phyloP scores from a whole-genome alignment of 2,888 invertebrate genomes.

The Patella caerulea region DNA sequence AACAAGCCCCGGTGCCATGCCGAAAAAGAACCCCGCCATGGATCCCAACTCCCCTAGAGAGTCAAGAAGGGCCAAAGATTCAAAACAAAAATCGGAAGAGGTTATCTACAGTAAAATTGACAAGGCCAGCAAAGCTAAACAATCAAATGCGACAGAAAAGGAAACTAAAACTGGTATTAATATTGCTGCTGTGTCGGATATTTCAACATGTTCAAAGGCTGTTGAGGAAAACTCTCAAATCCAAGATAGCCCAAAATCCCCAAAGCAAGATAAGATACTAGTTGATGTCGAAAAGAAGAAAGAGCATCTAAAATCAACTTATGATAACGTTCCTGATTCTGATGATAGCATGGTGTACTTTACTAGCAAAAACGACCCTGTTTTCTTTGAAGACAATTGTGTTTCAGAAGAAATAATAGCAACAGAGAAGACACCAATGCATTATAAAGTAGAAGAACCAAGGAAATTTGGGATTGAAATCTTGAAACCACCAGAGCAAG shows the following conservation, averaged over 20 bases:
- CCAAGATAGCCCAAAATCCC: neutral
- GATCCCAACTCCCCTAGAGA: no score
- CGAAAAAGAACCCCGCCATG: no score
- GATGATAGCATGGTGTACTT: slow-evolving; percentile 1
- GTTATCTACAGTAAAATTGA: no score
- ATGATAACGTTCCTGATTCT: neutral
- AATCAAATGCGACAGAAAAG: no score
- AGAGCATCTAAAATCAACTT: neutral
- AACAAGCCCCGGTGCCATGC: no score
- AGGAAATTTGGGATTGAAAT: neutral
- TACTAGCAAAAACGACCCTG: neutral
- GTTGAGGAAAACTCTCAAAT: neutral
- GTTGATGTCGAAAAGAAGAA: neutral
- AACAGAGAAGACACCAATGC: neutral
- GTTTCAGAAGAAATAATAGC: neutral
- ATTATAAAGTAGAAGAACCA: slow-evolving; percentile 4
- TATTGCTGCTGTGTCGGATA: no score
- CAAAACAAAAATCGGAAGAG: no score
- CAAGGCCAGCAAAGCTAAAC: no score
- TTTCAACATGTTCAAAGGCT: neutral
- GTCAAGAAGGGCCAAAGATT: no score
- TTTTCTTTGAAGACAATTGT: neutral
- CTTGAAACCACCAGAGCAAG: neutral
- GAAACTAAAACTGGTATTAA: no score
- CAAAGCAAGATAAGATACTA: neutral